These are phyloP conservation scores for Dolichoris vasculosae DNA, from an alignment of 1,140 invertebrate species.

Conservation along the genomic window DNA sequence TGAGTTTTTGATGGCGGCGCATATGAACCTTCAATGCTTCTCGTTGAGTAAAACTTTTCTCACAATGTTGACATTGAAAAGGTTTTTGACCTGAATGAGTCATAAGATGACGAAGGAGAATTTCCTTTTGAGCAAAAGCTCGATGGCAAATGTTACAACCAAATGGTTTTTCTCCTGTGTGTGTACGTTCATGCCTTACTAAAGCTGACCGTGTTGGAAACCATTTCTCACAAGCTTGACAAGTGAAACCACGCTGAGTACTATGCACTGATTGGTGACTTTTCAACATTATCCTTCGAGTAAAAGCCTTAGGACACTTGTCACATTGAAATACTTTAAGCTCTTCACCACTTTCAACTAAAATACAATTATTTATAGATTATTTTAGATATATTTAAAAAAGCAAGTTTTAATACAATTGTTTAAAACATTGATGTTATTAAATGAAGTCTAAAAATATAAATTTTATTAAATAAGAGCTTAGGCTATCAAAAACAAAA, in stretches of 20 bases:
- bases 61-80: slow-evolving; percentile 84
- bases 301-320: slow-evolving; percentile 76
- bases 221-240: slow-evolving; percentile 83
- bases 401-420: too few relatives aligned
- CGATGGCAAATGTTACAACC: slow-evolving; percentile 83
- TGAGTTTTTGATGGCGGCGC: slow-evolving; percentile 76
- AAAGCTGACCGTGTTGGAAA: slow-evolving; percentile 88
- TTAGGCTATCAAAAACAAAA: too few relatives aligned
- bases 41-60: slow-evolving; percentile 83
- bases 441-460: too few relatives aligned
- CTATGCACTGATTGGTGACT: slow-evolving; percentile 79
- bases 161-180: slow-evolving; percentile 85
- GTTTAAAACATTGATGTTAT: too few relatives aligned
- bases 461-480: too few relatives aligned
- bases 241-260: slow-evolving; percentile 78
- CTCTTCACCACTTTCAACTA: slow-evolving; percentile 68
- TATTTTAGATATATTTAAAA: slow-evolving; percentile 3
- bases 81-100: slow-evolving; percentile 91
- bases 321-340: slow-evolving; percentile 76
- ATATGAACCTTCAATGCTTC: slow-evolving; percentile 80
- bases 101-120: slow-evolving; percentile 87
- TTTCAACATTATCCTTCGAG: slow-evolving; percentile 75
- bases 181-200: slow-evolving; percentile 84
- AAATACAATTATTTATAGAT: slow-evolving; percentile 44
- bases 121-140: slow-evolving; percentile 86